A percentile compares a stretch with the other conserved stretches of the same genome.
Evolutionary conservation across 2,888 invertebrate genomes (phyloP).

Genomic region (Brenthis ino): DNA sequence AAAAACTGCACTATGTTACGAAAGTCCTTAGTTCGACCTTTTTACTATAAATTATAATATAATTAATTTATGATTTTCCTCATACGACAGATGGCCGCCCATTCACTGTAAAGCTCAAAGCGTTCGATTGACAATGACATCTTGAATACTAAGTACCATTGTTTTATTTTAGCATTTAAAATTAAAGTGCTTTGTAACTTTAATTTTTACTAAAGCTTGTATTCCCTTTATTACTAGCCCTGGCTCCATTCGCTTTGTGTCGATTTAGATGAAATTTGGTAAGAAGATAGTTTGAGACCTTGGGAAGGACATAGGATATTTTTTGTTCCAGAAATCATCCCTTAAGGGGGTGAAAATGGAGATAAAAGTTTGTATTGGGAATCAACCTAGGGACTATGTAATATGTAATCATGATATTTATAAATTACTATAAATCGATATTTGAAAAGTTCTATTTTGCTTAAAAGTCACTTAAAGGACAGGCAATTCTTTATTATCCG

Average conservation of each 20-base stretch:
- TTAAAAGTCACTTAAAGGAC: not conserved
- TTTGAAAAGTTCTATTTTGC: conserved; percentile 2
- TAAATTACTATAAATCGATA: not conserved
- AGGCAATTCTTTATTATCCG: conserved; percentile 1
- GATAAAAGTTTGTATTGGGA: no score
- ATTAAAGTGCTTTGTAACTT: not conserved
- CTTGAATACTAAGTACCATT: conserved; percentile 21
- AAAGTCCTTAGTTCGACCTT: no score
- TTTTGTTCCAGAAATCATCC: no score
- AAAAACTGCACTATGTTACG: no score
- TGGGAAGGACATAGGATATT: no score
- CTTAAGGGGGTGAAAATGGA: no score
- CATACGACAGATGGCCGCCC: conserved; percentile 33
- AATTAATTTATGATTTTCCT: conserved; percentile 16
- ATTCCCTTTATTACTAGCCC: not conserved
- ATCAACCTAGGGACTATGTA: no score
- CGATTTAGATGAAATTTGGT: no score
- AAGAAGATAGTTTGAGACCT: no score
- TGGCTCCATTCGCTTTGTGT: no score
- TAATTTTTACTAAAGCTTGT: not conserved
- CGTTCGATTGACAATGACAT: conserved; percentile 19
- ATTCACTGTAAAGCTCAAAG: conserved; percentile 36
- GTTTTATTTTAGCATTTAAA: conserved; percentile 15
- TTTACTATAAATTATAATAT: conserved; percentile 3
- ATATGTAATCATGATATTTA: not conserved